phyloP scores from a whole-genome alignment of 2,113 vertebrate genomes.

The Platanista minor region DNA sequence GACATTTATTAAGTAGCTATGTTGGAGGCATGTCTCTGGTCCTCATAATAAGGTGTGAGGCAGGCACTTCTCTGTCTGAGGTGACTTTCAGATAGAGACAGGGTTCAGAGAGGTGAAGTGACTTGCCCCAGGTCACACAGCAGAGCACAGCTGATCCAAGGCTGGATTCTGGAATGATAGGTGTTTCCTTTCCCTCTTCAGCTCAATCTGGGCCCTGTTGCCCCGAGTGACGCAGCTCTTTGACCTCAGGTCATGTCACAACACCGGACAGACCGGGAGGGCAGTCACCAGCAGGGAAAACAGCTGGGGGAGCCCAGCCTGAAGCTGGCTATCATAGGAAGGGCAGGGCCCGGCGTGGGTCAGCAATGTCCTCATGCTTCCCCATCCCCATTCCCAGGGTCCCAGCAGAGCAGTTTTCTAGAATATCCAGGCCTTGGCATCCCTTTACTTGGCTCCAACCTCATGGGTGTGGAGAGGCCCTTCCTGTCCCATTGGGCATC shows the following conservation, averaged over 20 bases:
- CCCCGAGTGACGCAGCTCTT: background rate
- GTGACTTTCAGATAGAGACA: background rate
- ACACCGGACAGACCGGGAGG: background rate
- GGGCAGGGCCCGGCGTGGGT: background rate
- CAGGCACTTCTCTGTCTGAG: background rate
- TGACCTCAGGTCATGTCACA: background rate
- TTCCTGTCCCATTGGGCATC: rapidly evolving
- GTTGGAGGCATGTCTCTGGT: background rate
- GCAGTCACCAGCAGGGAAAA: background rate
- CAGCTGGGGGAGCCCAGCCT: background rate
- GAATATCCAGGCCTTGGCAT: background rate
- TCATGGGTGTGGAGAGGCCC: background rate
- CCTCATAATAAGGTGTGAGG: background rate
- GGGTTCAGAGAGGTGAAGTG: background rate
- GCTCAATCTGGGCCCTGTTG: background rate
- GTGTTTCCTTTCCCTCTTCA: background rate
- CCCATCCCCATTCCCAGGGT: background rate
- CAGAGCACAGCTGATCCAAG: background rate
- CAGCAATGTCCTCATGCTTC: background rate
- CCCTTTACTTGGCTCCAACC: background rate
- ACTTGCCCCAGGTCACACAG: background rate
- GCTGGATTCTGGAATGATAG: background rate
- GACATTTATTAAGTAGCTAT: background rate
- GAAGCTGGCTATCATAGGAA: background rate
- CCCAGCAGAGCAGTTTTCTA: background rate